Evolutionary conservation across 2,888 invertebrate species (phyloP).

Genomic region (Polydrusus cervinus): DNA sequence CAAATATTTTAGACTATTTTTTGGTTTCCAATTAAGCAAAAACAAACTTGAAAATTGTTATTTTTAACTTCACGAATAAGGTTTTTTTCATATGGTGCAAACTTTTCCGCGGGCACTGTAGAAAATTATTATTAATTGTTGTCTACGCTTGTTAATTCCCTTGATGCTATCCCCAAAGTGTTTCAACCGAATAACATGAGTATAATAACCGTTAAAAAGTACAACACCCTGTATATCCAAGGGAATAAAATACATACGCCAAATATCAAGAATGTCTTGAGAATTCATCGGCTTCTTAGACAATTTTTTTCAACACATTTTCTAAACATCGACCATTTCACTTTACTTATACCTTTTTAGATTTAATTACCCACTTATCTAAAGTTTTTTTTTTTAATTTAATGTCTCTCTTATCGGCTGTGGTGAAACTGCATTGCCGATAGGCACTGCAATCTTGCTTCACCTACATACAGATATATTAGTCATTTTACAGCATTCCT

Average conservation of each 20-base stretch:
- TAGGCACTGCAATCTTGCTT: background rate
- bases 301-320: background rate
- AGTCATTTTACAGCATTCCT: background rate
- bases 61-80: too few relatives aligned
- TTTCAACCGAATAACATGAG: too few relatives aligned
- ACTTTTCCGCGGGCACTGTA: too few relatives aligned
- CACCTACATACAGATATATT: background rate
- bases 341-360: background rate
- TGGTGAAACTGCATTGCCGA: background rate
- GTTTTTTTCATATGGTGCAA: too few relatives aligned
- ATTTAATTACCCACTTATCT: constrained; percentile 6
- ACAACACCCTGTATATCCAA: too few relatives aligned
- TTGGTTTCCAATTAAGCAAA: too few relatives aligned
- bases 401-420: background rate
- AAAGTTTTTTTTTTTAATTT: background rate
- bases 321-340: background rate
- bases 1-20: too few relatives aligned
- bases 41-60: too few relatives aligned
- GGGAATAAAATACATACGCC: background rate
- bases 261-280: background rate
- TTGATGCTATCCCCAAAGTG: too few relatives aligned
- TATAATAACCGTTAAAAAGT: too few relatives aligned
- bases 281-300: background rate
- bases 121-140: too few relatives aligned
- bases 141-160: too few relatives aligned